Conservation (phyloP, 2,888 invertebrate genomes). For the Masnerella sp. region DNA sequence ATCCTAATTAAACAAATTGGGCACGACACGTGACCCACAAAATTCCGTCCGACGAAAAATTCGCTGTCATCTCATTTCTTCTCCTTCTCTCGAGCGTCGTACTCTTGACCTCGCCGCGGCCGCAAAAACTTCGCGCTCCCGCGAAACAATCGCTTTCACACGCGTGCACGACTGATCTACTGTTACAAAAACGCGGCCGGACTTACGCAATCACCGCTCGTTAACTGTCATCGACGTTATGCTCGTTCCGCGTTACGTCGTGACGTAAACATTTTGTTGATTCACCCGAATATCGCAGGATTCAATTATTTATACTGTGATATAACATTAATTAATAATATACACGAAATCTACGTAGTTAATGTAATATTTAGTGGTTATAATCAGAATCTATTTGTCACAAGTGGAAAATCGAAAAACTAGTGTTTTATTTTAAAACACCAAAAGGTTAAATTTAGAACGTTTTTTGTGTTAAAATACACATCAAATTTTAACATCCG, state of each 20-base stretch:
- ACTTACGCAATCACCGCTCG: constrained; percentile 26
- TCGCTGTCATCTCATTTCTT: neutral
- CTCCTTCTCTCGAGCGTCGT: constrained; percentile 1
- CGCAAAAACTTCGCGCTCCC: constrained; percentile 22
- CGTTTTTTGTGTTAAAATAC: too few relatives aligned
- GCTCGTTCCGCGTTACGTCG: constrained; percentile 23
- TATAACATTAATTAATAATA: too few relatives aligned
- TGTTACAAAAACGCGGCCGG: constrained; percentile 21
- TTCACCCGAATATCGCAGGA: too few relatives aligned
- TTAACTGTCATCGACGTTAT: constrained; percentile 25
- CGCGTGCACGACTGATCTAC: constrained; percentile 11
- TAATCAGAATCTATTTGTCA: too few relatives aligned
- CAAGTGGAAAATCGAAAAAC: too few relatives aligned
- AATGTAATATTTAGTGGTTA: too few relatives aligned
- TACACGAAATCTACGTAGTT: too few relatives aligned
- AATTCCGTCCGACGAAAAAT: neutral
- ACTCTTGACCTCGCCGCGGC: constrained; percentile 44
- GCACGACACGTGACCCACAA: constrained; percentile 35
- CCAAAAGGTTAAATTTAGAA: too few relatives aligned
- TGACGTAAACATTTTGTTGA: constrained; percentile 12
- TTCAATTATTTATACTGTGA: too few relatives aligned
- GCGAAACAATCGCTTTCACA: constrained; percentile 30
- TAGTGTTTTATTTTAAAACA: too few relatives aligned
- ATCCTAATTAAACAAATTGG: constrained; percentile 47
- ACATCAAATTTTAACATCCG: too few relatives aligned